phyloP scores from a whole-genome alignment of 2,888 invertebrate species.

The Xylota sylvarum region DNA sequence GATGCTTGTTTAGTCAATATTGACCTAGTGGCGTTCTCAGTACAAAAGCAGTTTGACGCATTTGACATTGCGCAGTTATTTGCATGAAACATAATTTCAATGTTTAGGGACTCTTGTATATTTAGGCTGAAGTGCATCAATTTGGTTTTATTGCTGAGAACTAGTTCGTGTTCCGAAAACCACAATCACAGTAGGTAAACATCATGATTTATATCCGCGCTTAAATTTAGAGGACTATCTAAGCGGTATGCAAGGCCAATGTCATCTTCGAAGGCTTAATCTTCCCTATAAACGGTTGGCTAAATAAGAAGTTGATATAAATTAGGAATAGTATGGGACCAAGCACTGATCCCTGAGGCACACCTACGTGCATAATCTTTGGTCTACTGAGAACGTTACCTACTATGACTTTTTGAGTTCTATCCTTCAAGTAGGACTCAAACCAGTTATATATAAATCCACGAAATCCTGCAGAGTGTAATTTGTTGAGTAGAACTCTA shows the following conservation, averaged over 20 bases:
- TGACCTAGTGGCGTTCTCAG: too few species aligned
- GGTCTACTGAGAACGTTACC: not conserved
- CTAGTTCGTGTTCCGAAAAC: too few species aligned
- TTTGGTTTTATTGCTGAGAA: not conserved
- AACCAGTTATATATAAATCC: not conserved
- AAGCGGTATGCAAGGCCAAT: too few species aligned
- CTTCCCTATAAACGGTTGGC: not conserved
- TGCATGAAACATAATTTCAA: too few species aligned
- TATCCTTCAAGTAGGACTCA: not conserved
- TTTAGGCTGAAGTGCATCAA: not conserved
- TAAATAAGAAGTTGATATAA: not conserved
- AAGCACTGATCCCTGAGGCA: conserved; percentile 1
- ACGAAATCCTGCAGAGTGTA: not conserved
- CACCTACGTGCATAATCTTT: not conserved
- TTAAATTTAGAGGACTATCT: too few species aligned
- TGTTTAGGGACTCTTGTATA: not conserved
- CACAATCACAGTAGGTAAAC: too few species aligned
- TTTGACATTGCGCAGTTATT: too few species aligned
- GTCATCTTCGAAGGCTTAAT: not conserved
- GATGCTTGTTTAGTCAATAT: too few species aligned
- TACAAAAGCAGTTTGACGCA: too few species aligned
- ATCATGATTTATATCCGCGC: too few species aligned
- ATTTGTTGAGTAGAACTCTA: too few species aligned
- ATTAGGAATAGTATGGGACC: conserved; percentile 15
- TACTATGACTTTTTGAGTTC: too few species aligned